A percentile compares a stretch with the other conserved stretches of the same genome.
Evolutionary conservation across 2,888 invertebrate genomes (phyloP).

Genomic region (Phanerotoma sp.): DNA sequence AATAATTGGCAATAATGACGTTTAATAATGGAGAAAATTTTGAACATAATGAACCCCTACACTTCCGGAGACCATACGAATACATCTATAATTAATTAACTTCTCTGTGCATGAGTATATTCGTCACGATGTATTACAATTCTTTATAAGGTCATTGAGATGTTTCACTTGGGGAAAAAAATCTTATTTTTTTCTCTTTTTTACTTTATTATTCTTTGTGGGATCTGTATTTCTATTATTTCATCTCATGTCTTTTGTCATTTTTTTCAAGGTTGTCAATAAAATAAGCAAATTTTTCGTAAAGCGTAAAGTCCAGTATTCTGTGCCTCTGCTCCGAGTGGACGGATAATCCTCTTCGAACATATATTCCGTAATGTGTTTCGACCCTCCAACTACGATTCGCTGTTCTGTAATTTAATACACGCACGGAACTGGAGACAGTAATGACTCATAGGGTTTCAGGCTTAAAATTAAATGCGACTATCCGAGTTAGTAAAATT

Average conservation of each 20-base stretch:
- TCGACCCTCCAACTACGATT: constrained; percentile 23
- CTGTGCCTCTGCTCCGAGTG: constrained; percentile 1
- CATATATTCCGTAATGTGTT: constrained; percentile 41
- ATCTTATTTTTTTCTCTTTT: no score
- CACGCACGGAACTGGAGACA: constrained; percentile 53
- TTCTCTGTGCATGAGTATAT: no score
- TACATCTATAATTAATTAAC: no score
- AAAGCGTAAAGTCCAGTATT: neutral
- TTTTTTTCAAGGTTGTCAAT: neutral
- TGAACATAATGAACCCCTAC: constrained; percentile 1
- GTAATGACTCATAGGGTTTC: constrained; percentile 57
- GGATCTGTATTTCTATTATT: neutral
- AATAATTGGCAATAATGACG: constrained; percentile 24
- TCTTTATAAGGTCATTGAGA: no score
- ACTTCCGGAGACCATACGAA: no score
- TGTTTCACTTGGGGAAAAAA: no score
- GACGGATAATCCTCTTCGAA: constrained; percentile 45
- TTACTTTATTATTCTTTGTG: no score
- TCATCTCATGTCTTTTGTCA: neutral
- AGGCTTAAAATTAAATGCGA: constrained; percentile 58
- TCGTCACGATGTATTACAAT: no score
- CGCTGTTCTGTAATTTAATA: constrained; percentile 52
- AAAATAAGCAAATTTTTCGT: constrained; percentile 10
- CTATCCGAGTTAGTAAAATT: constrained; percentile 57
- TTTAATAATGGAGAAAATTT: constrained; percentile 12